These are phyloP conservation scores for Hirtodrosophila alboralis DNA, from an alignment of 2,888 invertebrate genomes.

Conservation along the genomic window DNA sequence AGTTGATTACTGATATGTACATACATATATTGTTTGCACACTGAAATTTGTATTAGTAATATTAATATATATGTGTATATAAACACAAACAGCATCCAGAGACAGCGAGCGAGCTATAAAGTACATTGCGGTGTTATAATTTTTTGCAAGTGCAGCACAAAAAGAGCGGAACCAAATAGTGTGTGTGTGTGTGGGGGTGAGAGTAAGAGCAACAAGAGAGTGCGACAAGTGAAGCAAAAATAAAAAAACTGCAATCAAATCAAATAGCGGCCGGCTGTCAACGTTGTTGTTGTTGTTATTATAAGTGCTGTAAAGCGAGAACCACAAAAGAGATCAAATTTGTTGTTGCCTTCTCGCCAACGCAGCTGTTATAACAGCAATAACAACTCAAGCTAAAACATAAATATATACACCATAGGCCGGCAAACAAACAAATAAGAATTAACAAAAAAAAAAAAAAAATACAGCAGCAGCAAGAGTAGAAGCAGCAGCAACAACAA, in stretches of 20 bases:
- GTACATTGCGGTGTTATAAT: constrained; percentile 19
- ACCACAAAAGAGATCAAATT: constrained; percentile 20
- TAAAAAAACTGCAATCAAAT: constrained; percentile 37
- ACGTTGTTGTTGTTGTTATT: constrained; percentile 28
- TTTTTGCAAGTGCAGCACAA: constrained; percentile 25
- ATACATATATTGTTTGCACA: constrained; percentile 36
- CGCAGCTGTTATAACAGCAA: constrained; percentile 38
- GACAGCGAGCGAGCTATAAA: constrained; percentile 6
- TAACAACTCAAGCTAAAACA: constrained; percentile 7
- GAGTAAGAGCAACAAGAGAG: constrained; percentile 12
- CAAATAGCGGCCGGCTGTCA: constrained; percentile 66
- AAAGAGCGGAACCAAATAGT: constrained; percentile 19
- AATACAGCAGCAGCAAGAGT: constrained; percentile 18
- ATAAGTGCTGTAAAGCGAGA: constrained; percentile 16
- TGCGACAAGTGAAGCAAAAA: constrained; percentile 11
- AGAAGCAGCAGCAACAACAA: constrained; percentile 24
- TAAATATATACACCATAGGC: constrained; percentile 46
- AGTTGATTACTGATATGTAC: constrained; percentile 37
- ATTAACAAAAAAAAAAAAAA: constrained; percentile 20
- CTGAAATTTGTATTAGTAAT: constrained; percentile 28
- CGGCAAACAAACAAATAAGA: too few relatives aligned
- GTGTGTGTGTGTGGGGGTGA: constrained; percentile 7
- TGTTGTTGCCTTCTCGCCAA: constrained; percentile 38
- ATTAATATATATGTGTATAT: too few relatives aligned
- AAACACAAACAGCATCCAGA: constrained; percentile 17